Conservation (phyloP, 2,113 vertebrate genomes). For the Stercorarius parasiticus region DNA sequence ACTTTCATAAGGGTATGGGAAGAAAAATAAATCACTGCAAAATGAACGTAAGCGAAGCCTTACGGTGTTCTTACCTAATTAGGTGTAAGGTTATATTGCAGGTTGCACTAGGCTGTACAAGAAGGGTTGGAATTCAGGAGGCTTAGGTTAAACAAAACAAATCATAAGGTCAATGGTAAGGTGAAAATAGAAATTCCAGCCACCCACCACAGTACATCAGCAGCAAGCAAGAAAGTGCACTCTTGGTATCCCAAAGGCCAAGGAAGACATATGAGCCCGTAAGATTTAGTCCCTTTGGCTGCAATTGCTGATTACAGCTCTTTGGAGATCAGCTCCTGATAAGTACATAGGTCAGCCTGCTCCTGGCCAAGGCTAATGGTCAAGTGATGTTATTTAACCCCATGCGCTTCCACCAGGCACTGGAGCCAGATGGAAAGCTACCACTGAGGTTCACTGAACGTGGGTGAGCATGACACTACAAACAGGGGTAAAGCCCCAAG, state of each 20-base stretch:
- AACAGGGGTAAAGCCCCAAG: background rate
- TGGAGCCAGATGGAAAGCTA: background rate
- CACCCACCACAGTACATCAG: background rate
- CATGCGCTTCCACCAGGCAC: background rate
- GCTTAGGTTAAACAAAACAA: slow-evolving; percentile 72
- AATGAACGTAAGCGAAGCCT: slow-evolving; percentile 41
- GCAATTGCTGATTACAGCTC: slow-evolving; percentile 2
- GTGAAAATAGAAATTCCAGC: slow-evolving; percentile 38
- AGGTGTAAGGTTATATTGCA: slow-evolving; percentile 65
- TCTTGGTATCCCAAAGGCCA: background rate
- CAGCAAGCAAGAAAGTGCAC: background rate
- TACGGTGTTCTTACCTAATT: slow-evolving; percentile 57
- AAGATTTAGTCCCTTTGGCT: background rate
- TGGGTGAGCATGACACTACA: background rate
- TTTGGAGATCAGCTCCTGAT: background rate
- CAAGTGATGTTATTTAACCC: background rate
- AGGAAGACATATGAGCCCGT: background rate
- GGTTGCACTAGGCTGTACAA: slow-evolving; percentile 60
- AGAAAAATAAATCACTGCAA: slow-evolving; percentile 77
- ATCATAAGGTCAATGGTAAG: slow-evolving; percentile 56
- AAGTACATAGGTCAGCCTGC: background rate
- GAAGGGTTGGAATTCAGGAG: slow-evolving; percentile 61
- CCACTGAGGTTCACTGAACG: background rate
- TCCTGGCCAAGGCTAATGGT: background rate
- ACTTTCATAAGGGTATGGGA: slow-evolving; percentile 67